phyloP scores from a whole-genome alignment of 2,888 invertebrate species.

The Monochamus alternatus region DNA sequence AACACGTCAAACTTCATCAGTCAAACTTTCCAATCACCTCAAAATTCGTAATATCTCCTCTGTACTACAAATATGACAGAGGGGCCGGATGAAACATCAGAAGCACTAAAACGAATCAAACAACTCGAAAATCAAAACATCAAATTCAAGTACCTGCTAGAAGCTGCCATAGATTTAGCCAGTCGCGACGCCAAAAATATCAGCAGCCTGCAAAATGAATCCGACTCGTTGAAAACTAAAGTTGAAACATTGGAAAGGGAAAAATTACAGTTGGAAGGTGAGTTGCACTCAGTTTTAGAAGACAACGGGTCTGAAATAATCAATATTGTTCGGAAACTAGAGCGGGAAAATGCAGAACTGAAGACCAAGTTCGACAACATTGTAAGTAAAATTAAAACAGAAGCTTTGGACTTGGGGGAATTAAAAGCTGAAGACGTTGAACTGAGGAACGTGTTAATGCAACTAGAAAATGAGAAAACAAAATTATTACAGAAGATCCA shows the following conservation, averaged over 20 bases:
- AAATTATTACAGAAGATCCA: constrained; percentile 43
- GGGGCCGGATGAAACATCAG: constrained; percentile 36
- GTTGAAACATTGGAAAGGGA: constrained; percentile 50
- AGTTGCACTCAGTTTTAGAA: constrained; percentile 41
- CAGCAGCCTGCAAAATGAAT: constrained; percentile 44
- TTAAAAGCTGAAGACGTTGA: constrained; percentile 47
- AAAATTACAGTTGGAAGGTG: constrained; percentile 51
- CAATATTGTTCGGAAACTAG: constrained; percentile 36
- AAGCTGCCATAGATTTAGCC: constrained; percentile 52
- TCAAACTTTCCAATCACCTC: constrained; percentile 24
- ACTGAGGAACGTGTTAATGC: constrained; percentile 45
- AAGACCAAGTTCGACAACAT: constrained; percentile 48
- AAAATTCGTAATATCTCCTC: neutral
- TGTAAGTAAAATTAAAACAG: constrained; percentile 47
- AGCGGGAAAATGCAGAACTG: constrained; percentile 49
- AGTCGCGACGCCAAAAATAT: constrained; percentile 44
- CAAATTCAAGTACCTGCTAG: constrained; percentile 52
- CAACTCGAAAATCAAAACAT: constrained; percentile 57
- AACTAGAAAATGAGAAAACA: constrained; percentile 50
- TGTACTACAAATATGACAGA: constrained; percentile 21
- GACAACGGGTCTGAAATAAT: constrained; percentile 39
- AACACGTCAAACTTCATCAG: constrained; percentile 14
- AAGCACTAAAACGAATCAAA: constrained; percentile 51
- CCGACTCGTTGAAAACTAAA: constrained; percentile 44
- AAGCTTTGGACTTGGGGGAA: constrained; percentile 44